These are phyloP conservation scores for Salmo trutta DNA, from an alignment of 2,797 vertebrate species.

Conservation along the genomic window DNA sequence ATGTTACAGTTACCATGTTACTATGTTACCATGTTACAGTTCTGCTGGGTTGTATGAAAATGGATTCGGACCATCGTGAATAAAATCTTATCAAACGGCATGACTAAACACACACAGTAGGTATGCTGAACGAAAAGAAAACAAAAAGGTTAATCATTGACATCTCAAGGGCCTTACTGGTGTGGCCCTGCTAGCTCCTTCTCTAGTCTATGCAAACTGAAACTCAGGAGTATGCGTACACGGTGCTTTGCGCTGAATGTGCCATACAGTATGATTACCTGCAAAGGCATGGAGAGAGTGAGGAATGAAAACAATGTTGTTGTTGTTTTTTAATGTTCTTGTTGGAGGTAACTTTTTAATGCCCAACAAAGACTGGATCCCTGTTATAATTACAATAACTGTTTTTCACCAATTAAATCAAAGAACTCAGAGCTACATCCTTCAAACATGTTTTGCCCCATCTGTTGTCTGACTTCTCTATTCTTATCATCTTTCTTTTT, in stretches of 20 bases:
- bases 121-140: not conserved
- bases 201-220: not conserved
- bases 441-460: not conserved
- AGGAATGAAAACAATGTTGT: not conserved
- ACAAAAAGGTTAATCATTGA: constrained; percentile 1
- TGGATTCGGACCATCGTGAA: not conserved
- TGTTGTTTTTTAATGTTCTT: not conserved
- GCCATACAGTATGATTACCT: not conserved
- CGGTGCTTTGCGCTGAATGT: not conserved
- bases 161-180: not conserved
- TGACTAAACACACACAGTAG: constrained; percentile 15
- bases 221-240: not conserved
- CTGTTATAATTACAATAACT: not conserved
- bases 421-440: not conserved
- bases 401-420: not conserved
- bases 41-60: not conserved
- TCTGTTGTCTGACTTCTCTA: not conserved
- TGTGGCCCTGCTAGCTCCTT: not conserved
- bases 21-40: not conserved
- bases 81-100: constrained; percentile 18
- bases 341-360: not conserved
- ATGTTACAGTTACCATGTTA: too few species aligned
- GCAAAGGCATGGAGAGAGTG: not conserved
- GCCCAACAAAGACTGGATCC: not conserved
- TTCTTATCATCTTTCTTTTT: not conserved